Evolutionary conservation across 2,797 vertebrate species (phyloP).

Genomic region (Mus caroli): DNA sequence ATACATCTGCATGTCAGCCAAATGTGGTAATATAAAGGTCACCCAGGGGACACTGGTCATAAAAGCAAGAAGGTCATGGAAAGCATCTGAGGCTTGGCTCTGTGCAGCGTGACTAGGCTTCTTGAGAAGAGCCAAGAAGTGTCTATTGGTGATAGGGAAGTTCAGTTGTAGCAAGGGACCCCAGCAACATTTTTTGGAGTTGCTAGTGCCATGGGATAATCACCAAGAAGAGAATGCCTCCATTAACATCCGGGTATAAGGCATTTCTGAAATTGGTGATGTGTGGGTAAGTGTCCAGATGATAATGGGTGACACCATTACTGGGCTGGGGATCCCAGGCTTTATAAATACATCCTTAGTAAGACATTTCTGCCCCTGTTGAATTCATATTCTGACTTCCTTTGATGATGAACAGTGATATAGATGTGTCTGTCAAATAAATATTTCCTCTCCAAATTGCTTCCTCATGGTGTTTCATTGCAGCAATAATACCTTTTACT

Average conservation of each 20-base stretch:
- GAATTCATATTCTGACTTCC: neutral
- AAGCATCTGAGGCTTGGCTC: neutral
- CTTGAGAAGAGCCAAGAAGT: neutral
- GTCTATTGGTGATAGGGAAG: neutral
- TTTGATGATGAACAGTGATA: neutral
- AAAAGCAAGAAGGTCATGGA: neutral
- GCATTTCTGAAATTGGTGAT: neutral
- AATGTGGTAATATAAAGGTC: neutral
- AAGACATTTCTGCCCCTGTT: neutral
- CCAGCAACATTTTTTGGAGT: too few relatives aligned
- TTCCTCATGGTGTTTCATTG: neutral
- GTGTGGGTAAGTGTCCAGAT: too few relatives aligned
- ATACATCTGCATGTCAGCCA: neutral
- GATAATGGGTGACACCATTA: neutral
- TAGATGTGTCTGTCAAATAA: neutral
- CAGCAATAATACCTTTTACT: neutral
- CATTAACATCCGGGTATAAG: neutral
- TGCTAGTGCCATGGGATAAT: too few relatives aligned
- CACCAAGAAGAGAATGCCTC: too few relatives aligned
- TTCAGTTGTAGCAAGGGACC: neutral
- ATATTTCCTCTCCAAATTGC: neutral
- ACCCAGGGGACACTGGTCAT: too few relatives aligned
- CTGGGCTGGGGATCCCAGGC: neutral
- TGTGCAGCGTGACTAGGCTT: neutral
- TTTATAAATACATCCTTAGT: neutral